Evolutionary conservation across 2,797 vertebrate genomes (phyloP).

Genomic region (Neoniphon sammara): DNA sequence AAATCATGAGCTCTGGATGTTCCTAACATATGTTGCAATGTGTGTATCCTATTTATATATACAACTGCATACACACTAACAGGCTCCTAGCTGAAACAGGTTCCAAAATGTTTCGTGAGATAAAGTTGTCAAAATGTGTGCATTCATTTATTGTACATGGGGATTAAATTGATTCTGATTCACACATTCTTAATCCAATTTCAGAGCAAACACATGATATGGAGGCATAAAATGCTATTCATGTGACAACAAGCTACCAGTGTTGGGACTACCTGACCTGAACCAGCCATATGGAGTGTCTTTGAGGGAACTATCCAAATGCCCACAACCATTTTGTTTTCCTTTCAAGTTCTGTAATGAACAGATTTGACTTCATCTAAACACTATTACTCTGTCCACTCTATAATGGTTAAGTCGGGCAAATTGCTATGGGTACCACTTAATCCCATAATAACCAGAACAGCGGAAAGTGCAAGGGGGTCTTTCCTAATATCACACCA

Average conservation of each 20-base stretch:
- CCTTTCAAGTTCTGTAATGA: slow-evolving; percentile 11
- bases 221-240: neutral
- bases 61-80: no score
- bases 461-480: slow-evolving; percentile 71
- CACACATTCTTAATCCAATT: neutral
- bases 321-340: slow-evolving; percentile 5
- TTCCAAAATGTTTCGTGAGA: no score
- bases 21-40: slow-evolving; percentile 15
- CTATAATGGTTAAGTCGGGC: slow-evolving; percentile 40
- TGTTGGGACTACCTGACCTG: neutral
- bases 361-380: slow-evolving; percentile 34
- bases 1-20: slow-evolving; percentile 55
- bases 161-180: neutral
- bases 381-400: slow-evolving; percentile 24
- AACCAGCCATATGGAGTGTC: neutral
- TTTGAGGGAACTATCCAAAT: slow-evolving; percentile 4
- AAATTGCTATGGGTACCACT: slow-evolving; percentile 60
- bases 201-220: no score
- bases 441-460: slow-evolving; percentile 75
- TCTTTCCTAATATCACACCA: slow-evolving; percentile 76
- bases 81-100: no score
- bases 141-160: no score
- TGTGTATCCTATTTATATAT: no score
- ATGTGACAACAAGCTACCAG: neutral
- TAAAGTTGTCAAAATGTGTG: neutral